Percentiles rank a stretch among this genome's conserved stretches.
These are phyloP conservation scores for Alces alces DNA, from an alignment of 2,113 vertebrate genomes.

Conservation along the genomic window DNA sequence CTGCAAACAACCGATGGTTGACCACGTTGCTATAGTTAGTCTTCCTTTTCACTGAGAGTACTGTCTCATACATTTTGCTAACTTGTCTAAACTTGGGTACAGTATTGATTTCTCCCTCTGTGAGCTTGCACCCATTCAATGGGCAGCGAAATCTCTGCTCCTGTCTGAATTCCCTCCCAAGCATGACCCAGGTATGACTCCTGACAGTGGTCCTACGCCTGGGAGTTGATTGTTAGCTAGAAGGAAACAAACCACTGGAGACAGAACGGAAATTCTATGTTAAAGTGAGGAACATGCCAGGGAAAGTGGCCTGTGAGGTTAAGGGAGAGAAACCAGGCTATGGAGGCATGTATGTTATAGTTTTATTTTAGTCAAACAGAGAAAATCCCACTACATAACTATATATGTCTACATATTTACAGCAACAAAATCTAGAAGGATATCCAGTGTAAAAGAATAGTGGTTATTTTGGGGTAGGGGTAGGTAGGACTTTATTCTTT, in stretches of 20 bases:
- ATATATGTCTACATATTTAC: background rate
- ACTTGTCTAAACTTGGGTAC: slow-evolving; percentile 76
- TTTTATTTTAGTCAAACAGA: slow-evolving; percentile 44
- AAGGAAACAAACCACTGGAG: slow-evolving; percentile 55
- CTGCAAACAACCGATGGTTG: slow-evolving; percentile 61
- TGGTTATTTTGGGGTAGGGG: background rate
- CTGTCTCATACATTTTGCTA: slow-evolving; percentile 77
- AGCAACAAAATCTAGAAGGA: background rate
- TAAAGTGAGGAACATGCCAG: slow-evolving; percentile 30
- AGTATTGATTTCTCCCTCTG: slow-evolving; percentile 79
- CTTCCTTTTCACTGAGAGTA: slow-evolving; percentile 73
- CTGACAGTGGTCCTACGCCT: slow-evolving; percentile 52
- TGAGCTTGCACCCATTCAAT: slow-evolving; percentile 73
- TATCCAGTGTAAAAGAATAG: background rate
- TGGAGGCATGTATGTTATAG: background rate
- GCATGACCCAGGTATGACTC: slow-evolving; percentile 58
- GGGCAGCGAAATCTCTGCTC: slow-evolving; percentile 71
- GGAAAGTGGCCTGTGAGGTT: background rate
- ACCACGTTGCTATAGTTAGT: slow-evolving; percentile 65
- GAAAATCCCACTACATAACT: background rate
- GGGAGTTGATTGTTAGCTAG: slow-evolving; percentile 52
- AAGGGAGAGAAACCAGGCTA: background rate
- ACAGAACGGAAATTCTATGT: slow-evolving; percentile 71
- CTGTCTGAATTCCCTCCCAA: slow-evolving; percentile 72
- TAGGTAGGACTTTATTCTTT: background rate